phyloP scores from a whole-genome alignment of 2,888 invertebrate species.

The Conchocele bisecta region DNA sequence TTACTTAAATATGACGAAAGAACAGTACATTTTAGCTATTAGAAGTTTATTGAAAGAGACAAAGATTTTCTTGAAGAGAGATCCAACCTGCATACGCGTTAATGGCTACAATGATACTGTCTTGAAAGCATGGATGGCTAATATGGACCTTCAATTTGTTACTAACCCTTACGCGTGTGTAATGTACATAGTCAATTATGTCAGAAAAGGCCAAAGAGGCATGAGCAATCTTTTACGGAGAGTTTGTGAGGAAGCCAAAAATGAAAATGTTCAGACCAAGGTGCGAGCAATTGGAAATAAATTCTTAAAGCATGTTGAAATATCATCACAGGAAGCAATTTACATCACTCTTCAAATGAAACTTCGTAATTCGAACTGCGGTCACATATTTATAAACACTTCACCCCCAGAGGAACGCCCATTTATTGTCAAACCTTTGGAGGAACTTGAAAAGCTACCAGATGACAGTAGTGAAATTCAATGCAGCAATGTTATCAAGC shows the following conservation, averaged over 20 bases:
- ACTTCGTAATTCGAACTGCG: not conserved
- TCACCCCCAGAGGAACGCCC: not conserved
- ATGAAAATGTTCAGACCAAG: not conserved
- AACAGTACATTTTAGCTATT: conserved; percentile 26
- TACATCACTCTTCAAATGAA: not conserved
- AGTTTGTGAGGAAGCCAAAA: conserved; percentile 19
- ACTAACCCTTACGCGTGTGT: conserved; percentile 30
- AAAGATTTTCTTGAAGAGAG: conserved; percentile 27
- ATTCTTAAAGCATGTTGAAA: conserved; percentile 4
- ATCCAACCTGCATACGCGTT: conserved; percentile 14
- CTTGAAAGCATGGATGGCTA: conserved; percentile 21
- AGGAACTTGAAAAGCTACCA: not conserved
- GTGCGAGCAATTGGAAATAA: conserved; percentile 24
- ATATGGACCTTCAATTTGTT: conserved; percentile 39
- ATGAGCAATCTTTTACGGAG: conserved; percentile 11
- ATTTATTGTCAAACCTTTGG: not conserved
- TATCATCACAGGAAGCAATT: not conserved
- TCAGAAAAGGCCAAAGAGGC: conserved; percentile 35
- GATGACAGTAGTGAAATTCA: not conserved
- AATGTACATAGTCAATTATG: conserved; percentile 32
- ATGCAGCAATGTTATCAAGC: no score
- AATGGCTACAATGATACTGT: conserved; percentile 28
- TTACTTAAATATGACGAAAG: conserved; percentile 9
- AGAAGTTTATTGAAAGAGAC: conserved; percentile 9
- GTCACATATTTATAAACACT: not conserved